These are phyloP conservation scores for Esox lucius DNA, from an alignment of 2,797 vertebrate genomes.

Conservation along the genomic window DNA sequence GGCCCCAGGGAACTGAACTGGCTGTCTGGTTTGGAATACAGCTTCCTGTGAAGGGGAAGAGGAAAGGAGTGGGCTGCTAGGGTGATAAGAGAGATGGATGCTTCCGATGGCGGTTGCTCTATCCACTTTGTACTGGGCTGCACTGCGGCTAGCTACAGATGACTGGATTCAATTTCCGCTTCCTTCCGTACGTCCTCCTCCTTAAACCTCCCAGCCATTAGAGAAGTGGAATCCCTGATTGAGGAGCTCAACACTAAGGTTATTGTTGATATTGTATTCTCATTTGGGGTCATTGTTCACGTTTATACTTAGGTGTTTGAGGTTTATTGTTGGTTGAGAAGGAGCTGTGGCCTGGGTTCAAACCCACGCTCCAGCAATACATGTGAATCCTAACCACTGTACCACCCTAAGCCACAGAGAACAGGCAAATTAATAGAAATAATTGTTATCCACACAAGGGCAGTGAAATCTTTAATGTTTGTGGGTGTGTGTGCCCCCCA, in stretches of 20 bases:
- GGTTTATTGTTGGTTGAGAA: no score
- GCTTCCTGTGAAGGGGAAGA: slow-evolving; percentile 69
- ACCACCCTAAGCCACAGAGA: no score
- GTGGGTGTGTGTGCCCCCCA: neutral
- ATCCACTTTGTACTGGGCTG: slow-evolving; percentile 39
- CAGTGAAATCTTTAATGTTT: neutral
- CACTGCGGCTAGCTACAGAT: slow-evolving; percentile 7
- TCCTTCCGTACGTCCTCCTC: neutral
- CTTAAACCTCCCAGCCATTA: slow-evolving; percentile 1
- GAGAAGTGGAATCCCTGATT: slow-evolving; percentile 11
- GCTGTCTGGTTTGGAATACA: slow-evolving; percentile 40
- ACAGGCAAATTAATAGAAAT: no score
- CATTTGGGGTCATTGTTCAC: no score
- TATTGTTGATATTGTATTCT: no score
- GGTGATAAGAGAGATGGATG: slow-evolving; percentile 61
- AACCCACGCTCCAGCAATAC: no score
- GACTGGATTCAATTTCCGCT: neutral
- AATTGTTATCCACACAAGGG: no score
- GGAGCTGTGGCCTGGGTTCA: no score
- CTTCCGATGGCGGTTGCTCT: neutral
- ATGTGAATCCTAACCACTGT: no score
- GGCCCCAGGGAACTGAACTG: slow-evolving; percentile 11
- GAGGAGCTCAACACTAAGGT: neutral
- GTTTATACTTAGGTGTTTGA: no score
- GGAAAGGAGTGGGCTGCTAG: slow-evolving; percentile 56